These are phyloP conservation scores for Dreissena polymorpha DNA, from an alignment of 1,140 invertebrate genomes.

Conservation along the genomic window DNA sequence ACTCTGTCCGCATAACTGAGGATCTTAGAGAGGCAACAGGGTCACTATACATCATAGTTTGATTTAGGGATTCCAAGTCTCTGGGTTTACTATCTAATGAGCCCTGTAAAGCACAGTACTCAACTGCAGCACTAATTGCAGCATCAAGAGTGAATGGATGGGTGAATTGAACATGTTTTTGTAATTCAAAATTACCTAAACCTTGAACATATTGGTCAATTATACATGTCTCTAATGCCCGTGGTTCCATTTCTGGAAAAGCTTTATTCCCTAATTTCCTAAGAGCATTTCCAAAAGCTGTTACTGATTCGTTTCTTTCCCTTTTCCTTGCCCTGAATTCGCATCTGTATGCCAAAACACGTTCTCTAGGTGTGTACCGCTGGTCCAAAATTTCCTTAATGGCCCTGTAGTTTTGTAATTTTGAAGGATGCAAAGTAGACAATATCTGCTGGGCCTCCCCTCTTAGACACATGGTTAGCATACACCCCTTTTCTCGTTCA, in stretches of 20 bases:
- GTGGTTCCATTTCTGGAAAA: conserved; percentile 24
- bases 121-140: conserved; percentile 26
- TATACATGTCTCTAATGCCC: conserved; percentile 20
- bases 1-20: conserved; percentile 4
- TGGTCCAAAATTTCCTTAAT: conserved; percentile 24
- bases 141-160: conserved; percentile 26
- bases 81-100: not conserved
- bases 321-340: conserved; percentile 35
- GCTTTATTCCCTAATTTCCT: conserved; percentile 35
- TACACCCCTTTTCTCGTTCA: conserved; percentile 31
- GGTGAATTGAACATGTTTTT: conserved; percentile 36
- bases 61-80: too few relatives aligned
- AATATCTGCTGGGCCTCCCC: conserved; percentile 43
- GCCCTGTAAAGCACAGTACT: conserved; percentile 26
- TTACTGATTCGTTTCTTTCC: conserved; percentile 23
- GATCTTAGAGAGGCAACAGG: conserved; percentile 29
- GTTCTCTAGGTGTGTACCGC: conserved; percentile 33
- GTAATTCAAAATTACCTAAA: conserved; percentile 30
- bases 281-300: conserved; percentile 42
- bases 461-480: conserved; percentile 38
- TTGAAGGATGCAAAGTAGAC: conserved; percentile 1
- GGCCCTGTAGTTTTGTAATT: conserved; percentile 12
- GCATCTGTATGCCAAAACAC: conserved; percentile 28
- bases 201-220: conserved; percentile 25
- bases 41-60: not conserved